phyloP scores from a whole-genome alignment of 2,797 vertebrate species.

The Hirundo rustica region DNA sequence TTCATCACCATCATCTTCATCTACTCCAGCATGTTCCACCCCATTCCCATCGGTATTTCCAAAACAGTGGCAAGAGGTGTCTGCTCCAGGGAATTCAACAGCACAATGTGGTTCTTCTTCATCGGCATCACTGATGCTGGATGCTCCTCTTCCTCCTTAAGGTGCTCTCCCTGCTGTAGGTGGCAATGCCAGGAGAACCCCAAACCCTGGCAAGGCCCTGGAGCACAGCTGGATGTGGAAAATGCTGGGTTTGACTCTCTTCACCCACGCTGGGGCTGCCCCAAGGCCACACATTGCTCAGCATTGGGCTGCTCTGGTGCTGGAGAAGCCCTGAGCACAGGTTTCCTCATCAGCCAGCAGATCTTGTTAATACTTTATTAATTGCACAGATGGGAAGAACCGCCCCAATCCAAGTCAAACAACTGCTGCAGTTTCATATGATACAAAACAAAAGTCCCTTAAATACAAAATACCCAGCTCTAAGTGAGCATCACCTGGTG shows the following conservation, averaged over 20 bases:
- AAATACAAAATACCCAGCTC: constrained; percentile 61
- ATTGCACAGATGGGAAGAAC: constrained; percentile 33
- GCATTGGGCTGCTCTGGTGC: neutral
- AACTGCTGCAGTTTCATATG: neutral
- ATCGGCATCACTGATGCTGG: constrained; percentile 74
- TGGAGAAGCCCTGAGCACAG: neutral
- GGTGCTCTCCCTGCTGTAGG: constrained; percentile 68
- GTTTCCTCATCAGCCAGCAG: neutral
- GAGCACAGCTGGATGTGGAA: neutral
- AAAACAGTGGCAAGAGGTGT: neutral
- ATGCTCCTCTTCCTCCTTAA: constrained; percentile 73
- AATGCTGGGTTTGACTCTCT: neutral
- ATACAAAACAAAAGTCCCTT: constrained; percentile 60
- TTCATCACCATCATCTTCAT: constrained; percentile 73
- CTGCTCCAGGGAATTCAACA: constrained; percentile 51
- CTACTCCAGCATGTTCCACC: constrained; percentile 71
- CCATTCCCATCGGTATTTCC: constrained; percentile 48
- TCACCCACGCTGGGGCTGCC: fast-evolving
- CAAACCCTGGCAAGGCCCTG: neutral
- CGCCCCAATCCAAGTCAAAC: neutral
- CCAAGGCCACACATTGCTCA: neutral
- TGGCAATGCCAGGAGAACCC: constrained; percentile 70
- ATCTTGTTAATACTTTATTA: constrained; percentile 66
- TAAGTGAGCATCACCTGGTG: neutral
- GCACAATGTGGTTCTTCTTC: constrained; percentile 71